Percentiles rank a stretch among this genome's conserved stretches.
Conservation (phyloP, 2,888 invertebrate genomes). For the Microchrysa polita region DNA sequence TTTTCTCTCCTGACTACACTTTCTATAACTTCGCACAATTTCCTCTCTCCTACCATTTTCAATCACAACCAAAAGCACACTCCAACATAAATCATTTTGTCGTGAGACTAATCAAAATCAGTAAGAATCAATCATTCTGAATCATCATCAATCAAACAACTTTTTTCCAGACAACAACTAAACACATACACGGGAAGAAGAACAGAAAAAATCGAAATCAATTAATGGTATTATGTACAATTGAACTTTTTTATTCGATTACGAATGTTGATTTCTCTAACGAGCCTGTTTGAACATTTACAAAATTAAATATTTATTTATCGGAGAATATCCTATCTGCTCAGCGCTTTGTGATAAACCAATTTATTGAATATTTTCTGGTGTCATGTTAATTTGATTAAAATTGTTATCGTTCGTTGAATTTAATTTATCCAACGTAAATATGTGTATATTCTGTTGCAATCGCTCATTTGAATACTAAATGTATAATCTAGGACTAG, state of each 20-base stretch:
- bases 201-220: constrained; percentile 17
- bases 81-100: constrained; percentile 1
- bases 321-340: constrained; percentile 22
- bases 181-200: too few relatives aligned
- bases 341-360: constrained; percentile 30
- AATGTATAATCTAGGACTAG: too few relatives aligned
- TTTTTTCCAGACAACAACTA: too few relatives aligned
- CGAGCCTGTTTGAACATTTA: constrained; percentile 11
- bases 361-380: neutral
- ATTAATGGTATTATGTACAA: neutral
- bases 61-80: too few relatives aligned
- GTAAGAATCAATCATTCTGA: constrained; percentile 7
- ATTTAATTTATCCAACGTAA: too few relatives aligned
- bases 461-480: neutral
- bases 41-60: too few relatives aligned
- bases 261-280: neutral
- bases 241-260: neutral
- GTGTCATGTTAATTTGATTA: too few relatives aligned
- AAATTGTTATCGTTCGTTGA: too few relatives aligned
- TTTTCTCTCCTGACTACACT: too few relatives aligned
- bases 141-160: constrained; percentile 36
- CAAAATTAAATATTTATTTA: constrained; percentile 17
- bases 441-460: neutral
- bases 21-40: too few relatives aligned
- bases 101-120: constrained; percentile 34